phyloP scores from a whole-genome alignment of 2,888 invertebrate genomes.

The Crioceris asparagi region DNA sequence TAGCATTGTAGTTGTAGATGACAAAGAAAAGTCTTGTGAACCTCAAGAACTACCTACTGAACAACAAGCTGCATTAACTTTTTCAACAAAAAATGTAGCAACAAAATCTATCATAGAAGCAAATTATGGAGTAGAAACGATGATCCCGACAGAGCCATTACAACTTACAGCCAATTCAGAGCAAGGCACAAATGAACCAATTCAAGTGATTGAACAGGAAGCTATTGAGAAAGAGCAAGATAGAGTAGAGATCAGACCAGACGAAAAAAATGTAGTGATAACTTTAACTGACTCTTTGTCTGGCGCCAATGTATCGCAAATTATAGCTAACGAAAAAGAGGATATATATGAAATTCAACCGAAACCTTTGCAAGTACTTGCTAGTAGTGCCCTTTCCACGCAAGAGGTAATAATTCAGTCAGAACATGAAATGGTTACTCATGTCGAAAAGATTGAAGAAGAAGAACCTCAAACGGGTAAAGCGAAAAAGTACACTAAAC shows the following conservation, averaged over 20 bases:
- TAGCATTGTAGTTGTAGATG: conserved; percentile 40
- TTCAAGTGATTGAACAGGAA: conserved; percentile 42
- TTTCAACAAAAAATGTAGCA: conserved; percentile 40
- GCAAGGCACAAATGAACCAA: conserved; percentile 42
- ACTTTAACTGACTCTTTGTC: conserved; percentile 30
- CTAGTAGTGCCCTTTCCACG: conserved; percentile 36
- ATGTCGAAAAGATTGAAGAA: conserved; percentile 38
- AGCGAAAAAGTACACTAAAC: conserved; percentile 41
- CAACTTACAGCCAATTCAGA: conserved; percentile 39
- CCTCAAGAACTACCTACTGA: conserved; percentile 32
- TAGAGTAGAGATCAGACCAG: conserved; percentile 28
- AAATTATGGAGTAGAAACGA: conserved; percentile 33
- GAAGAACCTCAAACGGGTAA: conserved; percentile 36
- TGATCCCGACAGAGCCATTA: conserved; percentile 31
- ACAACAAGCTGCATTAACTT: conserved; percentile 38
- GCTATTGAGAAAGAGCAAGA: conserved; percentile 41
- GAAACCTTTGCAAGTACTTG: conserved; percentile 34
- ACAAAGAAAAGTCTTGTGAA: conserved; percentile 41
- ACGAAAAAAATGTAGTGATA: conserved; percentile 31
- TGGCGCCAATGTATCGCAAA: conserved; percentile 37
- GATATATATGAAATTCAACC: conserved; percentile 32
- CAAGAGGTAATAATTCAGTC: conserved; percentile 40
- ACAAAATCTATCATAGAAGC: conserved; percentile 40
- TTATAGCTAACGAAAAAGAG: conserved; percentile 40
- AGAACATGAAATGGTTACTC: conserved; percentile 38